phyloP scores from a whole-genome alignment of 2,888 invertebrate genomes.

The Anorthoa munda region DNA sequence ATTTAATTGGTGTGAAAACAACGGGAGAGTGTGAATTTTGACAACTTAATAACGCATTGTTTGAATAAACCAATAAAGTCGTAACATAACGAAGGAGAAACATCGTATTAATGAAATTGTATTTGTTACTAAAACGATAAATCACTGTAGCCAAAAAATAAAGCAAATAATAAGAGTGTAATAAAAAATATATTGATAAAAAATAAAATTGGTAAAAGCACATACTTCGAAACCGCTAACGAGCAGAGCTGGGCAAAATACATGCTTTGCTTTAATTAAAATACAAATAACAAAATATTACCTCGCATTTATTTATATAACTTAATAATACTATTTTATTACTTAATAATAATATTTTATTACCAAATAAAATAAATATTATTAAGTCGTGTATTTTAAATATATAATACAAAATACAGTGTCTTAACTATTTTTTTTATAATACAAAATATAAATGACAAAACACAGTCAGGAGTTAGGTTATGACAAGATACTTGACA shows the following conservation, averaged over 20 bases:
- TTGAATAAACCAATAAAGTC: conserved; percentile 70
- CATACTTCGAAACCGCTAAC: not conserved
- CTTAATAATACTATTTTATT: no score
- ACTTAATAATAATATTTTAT: no score
- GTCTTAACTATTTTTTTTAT: no score
- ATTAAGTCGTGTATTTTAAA: no score
- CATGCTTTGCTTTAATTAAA: no score
- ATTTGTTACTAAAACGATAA: not conserved
- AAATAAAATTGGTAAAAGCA: not conserved
- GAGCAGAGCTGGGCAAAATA: not conserved
- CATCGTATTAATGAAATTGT: conserved; percentile 22
- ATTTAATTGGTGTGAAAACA: conserved; percentile 74
- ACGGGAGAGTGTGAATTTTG: conserved; percentile 72
- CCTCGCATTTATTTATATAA: no score
- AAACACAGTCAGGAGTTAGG: no score
- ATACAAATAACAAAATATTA: no score
- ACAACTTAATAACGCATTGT: conserved; percentile 72
- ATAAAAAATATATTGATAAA: not conserved
- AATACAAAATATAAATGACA: no score
- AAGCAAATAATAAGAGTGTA: not conserved
- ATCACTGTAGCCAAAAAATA: not conserved
- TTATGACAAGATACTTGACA: no score
- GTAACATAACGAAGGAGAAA: conserved; percentile 49
- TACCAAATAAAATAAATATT: no score
- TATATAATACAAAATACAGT: no score